Base-by-base conservation (phyloP, 2,113 vertebrate species). In the Antennarius striatus region DNA sequence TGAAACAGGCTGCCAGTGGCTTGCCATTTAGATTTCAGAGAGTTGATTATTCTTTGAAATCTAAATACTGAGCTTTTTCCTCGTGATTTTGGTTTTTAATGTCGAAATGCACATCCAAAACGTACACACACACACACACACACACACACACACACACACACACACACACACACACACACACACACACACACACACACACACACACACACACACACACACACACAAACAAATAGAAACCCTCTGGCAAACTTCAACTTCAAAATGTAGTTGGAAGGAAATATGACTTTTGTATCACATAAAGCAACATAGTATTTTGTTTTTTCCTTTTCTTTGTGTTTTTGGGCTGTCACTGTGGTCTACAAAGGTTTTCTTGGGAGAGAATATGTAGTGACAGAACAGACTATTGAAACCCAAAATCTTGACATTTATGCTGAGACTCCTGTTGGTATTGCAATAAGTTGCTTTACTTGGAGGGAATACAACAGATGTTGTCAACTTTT, bases 1-100 rank as follows among this genome's bases (percentile, higher is more conserved):
- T 16, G 68, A 68, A 68, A 75, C 71, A 0, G 10, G 22, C 61
- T 81, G 77, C 79, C 80, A 81, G 29, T 62, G 42, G 71, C 47
- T 79, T 77, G 62, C 51, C 61, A 56, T 76, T 79, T 73, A 71
- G 75, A 82, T 82, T 83, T 86, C 73, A 60, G 63, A 70, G 57
- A 69, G 67, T 48, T 75, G 75, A 80, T 86, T 86, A 57, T 68
- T 63, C 39, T 40, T 40, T 40, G 39, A 40, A 40, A 40, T 40
- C 3, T 40, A 40, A 63, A 73, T n/a, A 7, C 16, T 49, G 9
- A 11, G 78, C 76, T 67, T 72, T 54, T 71, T 47, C 48, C 4
- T 58, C 75, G 63, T 52, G 53, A 68, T 82, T 60, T 10, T 7
- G 5, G 39, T 10, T 76, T 67, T 63, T 57, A 80, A 71, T 75